Conservation (phyloP, 2,113 vertebrate genomes). For the Hypocryptadius cinnamomeus region DNA sequence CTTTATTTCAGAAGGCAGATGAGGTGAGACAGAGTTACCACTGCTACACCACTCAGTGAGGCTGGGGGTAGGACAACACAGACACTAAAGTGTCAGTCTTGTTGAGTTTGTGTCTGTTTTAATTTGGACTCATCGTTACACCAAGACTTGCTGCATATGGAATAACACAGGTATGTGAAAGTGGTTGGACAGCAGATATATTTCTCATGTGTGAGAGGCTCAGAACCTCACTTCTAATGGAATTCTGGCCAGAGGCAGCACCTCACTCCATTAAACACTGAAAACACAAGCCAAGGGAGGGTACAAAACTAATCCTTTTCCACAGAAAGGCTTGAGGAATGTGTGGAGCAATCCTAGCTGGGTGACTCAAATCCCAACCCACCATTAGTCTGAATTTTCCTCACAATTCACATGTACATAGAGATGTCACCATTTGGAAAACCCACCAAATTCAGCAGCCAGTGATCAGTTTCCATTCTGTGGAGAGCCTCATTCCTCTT, state of each 20-base stretch:
- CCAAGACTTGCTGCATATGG: background rate
- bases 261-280: background rate
- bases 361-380: accelerated
- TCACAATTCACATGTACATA: background rate
- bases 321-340: background rate
- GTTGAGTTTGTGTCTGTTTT: background rate
- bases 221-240: background rate
- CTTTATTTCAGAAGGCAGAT: background rate
- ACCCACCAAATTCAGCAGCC: background rate
- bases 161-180: background rate
- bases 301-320: background rate
- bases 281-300: background rate
- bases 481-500: background rate
- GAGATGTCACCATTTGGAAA: background rate
- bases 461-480: background rate
- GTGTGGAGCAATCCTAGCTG: background rate
- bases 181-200: accelerated
- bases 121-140: background rate
- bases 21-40: background rate
- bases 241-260: background rate
- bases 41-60: background rate
- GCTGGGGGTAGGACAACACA: no score
- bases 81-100: background rate
- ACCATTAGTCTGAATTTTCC: background rate
- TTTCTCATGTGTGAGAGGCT: background rate